Evolutionary conservation across 1,140 invertebrate genomes (phyloP), one percentile per base, ranked within the genome.

Genomic region (Agrilus planipennis): DNA sequence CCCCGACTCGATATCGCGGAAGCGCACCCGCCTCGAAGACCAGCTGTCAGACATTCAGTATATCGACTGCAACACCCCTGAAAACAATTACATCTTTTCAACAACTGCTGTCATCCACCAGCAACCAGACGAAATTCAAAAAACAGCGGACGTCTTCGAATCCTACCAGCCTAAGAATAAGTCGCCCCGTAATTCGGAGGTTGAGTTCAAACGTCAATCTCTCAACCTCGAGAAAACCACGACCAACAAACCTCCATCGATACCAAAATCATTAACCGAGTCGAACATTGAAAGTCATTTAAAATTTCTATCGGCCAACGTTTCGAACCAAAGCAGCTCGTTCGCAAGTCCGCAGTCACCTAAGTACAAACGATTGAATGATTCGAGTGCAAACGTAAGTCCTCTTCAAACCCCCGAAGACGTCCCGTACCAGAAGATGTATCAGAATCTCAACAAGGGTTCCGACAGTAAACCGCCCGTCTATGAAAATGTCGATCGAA

Each of bases 51-150:
- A 73, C 45, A 71, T 78, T 41, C 71, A 74, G 22, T 78, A 70
- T 55, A 78, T 78, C 40, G 76, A 77, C 51, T 73, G 72, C 39
- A 71, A 65, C 36, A 75, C 73, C 6, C 72, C 73, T 1, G 71
- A 75, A 30, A 69, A 61, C 41, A 50, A 46, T 22, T 42, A 54
- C 50, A 27, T 51, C 19, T 47, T 59, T 1, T 51, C 49, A 10
- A 60, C 55, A 4, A 47, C 45, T n/a, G 58, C 56, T 2, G 35
- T 55, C 6, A 44, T 60, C 11, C 58, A 60, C 30, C 22, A 46
- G 2, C 22, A 42, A 37, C 52, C 55, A 0, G 37, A 41, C 11
- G 27, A 7, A 20, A 21, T 21, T 11, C 19, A 32, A 20, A 44
- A 47, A n/a, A 31, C 25, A 3, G 16, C 23, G 17, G 11, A 12